Evolutionary conservation across 2,888 invertebrate species (phyloP), one percentile per base, ranked within the genome.

Genomic region (Amphipoea lucens): DNA sequence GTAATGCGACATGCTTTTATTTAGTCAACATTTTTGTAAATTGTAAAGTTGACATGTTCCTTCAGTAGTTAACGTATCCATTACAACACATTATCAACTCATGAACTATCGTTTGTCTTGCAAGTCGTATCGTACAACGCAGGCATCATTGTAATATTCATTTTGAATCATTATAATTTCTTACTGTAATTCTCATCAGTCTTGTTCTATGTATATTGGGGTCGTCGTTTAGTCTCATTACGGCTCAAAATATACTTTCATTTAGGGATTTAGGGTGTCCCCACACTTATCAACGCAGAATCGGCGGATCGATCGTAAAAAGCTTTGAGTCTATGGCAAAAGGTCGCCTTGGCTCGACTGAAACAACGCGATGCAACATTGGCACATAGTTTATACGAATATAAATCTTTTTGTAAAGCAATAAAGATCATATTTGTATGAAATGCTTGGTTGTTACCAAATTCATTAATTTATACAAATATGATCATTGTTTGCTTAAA

Each of bases 41-140:
- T 23, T 76, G 20, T 81, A 63, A n/a, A 66, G 7, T 84, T 36
- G 60, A 40, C 4, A 74, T 29, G 11, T 29, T 79, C 54, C 60
- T 72, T 72, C 51, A 69, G 63, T 87, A 72, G 60, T 72, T 66
- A 7, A 42, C 42, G 80, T 85, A 87, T 87, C 87, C 85, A 85
- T 85, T 79, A 68, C 84, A 77, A 74, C 60, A 86, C 80, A 80
- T 77, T 79, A 63, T 82, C 29, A 57, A 74, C n/a, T 82, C 85
- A 85, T 74, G 7, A 70, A 70, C 29, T 36, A 36, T 60, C 42
- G 36, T 62, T 68, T 62, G 57, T 11, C 42, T 70, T 36, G 54
- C 54, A 83, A 78, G 0, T 48, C 65, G 17, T 77, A 42, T 81
- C 11, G 23, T 63, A 20, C 14, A 51, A 71, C 6, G 23, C 60